Conservation (phyloP, 2,888 invertebrate species). For the Miltochrista miniata region DNA sequence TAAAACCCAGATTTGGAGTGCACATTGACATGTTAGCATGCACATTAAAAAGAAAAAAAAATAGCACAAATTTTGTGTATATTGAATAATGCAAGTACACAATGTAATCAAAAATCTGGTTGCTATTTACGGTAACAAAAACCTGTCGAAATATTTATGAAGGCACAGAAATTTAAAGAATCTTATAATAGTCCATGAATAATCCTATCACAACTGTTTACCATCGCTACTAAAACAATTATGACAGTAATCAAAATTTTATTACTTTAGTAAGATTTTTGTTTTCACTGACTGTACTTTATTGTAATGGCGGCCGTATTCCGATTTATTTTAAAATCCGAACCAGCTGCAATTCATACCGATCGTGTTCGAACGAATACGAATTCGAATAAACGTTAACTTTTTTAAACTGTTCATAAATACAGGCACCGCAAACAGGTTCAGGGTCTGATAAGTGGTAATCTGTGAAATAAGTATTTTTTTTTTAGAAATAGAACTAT, state of each 20-base stretch:
- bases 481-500: no score
- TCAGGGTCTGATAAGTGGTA: no score
- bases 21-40: background rate
- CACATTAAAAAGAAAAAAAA: no score
- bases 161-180: slow-evolving; percentile 20
- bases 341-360: no score
- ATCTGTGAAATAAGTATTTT: no score
- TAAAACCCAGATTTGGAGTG: slow-evolving; percentile 20
- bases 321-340: slow-evolving; percentile 2
- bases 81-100: no score
- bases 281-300: slow-evolving; percentile 32
- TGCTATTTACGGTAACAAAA: background rate
- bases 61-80: no score
- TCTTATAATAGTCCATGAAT: slow-evolving; percentile 14
- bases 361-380: background rate
- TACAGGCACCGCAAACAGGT: background rate
- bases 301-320: slow-evolving; percentile 24
- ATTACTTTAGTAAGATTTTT: slow-evolving; percentile 23
- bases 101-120: background rate
- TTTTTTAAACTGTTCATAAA: background rate
- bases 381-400: background rate
- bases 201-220: slow-evolving; percentile 32
- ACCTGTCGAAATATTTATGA: slow-evolving; percentile 4
- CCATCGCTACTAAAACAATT: slow-evolving; percentile 34
- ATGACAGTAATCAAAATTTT: slow-evolving; percentile 35